These are phyloP conservation scores for Metopolophium dirhodum DNA, from an alignment of 1,140 invertebrate species.

Conservation along the genomic window DNA sequence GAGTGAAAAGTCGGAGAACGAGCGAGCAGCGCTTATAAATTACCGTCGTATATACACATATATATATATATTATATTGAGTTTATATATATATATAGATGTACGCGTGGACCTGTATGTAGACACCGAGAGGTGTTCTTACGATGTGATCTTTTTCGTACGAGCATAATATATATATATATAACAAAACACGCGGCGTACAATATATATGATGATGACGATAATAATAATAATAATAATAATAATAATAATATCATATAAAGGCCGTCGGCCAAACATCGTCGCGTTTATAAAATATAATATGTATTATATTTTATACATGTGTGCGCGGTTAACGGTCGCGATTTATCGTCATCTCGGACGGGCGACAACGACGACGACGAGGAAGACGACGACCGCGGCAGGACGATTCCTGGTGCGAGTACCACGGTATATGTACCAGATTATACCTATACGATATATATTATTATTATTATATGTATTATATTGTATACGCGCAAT, in stretches of 20 bases:
- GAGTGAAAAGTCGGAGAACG: neutral
- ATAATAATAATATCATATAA: neutral
- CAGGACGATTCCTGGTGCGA: neutral
- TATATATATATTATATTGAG: neutral
- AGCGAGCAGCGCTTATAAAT: neutral
- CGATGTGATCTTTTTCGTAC: conserved; percentile 31
- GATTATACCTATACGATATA: no score
- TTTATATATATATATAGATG: neutral
- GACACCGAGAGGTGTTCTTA: neutral
- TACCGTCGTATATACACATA: neutral
- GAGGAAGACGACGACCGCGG: neutral
- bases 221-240: neutral
- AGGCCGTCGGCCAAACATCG: neutral
- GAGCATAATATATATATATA: neutral
- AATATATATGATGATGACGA: neutral
- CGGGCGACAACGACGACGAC: neutral
- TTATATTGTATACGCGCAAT: neutral
- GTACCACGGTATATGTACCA: no score
- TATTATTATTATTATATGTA: neutral
- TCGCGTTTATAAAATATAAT: neutral
- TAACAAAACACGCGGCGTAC: neutral
- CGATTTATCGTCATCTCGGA: conserved; percentile 24
- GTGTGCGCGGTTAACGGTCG: neutral
- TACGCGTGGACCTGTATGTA: neutral
- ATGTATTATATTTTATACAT: neutral